Conservation (phyloP, 2,113 vertebrate species). For the Plestiodon gilberti region DNA sequence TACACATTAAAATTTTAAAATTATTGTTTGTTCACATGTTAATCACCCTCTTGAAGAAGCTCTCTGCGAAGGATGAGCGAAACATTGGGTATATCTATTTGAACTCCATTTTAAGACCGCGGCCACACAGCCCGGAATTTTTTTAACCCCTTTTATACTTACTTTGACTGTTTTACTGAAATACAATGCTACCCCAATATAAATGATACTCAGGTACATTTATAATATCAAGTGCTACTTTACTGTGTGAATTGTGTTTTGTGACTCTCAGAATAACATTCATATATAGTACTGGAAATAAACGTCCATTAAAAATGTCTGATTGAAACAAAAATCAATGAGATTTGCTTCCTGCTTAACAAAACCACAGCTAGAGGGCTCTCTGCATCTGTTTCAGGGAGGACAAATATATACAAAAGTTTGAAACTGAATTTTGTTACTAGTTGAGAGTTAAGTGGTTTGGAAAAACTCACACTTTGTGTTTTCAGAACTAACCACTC, state of each 20-base stretch:
- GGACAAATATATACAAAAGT: neutral
- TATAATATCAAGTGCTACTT: neutral
- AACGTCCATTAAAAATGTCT: neutral
- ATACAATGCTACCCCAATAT: neutral
- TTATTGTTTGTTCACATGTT: too few relatives aligned
- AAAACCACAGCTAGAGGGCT: neutral
- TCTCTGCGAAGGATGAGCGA: too few relatives aligned
- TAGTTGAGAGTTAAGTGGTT: neutral
- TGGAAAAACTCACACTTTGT: neutral
- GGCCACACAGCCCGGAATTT: too few relatives aligned
- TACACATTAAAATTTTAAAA: too few relatives aligned
- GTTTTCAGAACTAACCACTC: neutral
- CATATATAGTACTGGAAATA: neutral
- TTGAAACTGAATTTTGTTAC: neutral
- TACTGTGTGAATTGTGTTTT: neutral
- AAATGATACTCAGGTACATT: neutral
- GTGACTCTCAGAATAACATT: neutral
- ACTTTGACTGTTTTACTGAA: too few relatives aligned
- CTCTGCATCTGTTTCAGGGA: neutral
- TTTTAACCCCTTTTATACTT: too few relatives aligned
- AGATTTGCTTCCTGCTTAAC: neutral
- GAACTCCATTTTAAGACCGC: too few relatives aligned
- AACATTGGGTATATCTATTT: too few relatives aligned
- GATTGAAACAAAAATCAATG: neutral
- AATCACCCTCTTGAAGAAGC: too few relatives aligned